Evolutionary conservation across 2,797 vertebrate genomes (phyloP), one percentile per base, ranked within the genome.

Genomic region (Arremon brunneinucha): DNA sequence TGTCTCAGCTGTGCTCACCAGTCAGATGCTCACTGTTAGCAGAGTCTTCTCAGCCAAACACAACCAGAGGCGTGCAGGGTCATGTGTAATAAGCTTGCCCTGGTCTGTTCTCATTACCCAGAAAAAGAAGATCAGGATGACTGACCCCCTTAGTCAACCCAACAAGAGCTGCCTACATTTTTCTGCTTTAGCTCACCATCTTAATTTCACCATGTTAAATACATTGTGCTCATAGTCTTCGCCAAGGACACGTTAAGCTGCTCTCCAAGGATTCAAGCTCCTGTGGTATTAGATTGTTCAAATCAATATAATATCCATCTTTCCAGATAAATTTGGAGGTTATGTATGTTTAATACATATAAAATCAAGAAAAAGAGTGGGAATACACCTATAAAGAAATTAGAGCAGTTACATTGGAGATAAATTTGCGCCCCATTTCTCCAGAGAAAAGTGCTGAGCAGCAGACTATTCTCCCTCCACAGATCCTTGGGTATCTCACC

Each of bases 401-500:
- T 30, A 79, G 21, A 68, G 18, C 4, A 8, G 1, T 76, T 83
- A 59, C 15, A 55, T 2, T 4, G 16, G 67, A 69, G 32, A 44
- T 43, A 0, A 86, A 53, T 79, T 72, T 81, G 22, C 32, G 19
- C 8, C 11, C 0, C 30, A 1, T 82, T 79, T 79, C 49, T 87
- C 21, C 27, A 44, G 35, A 35, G 44, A 76, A 90, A 69, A 20
- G 16, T 18, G 12, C 3, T 57, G 11, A 65, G 55, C 20, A 34
- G 13, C 14, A 23, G 30, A 35, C 3, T 39, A 26, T 39, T n/a
- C 8, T 62, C 18, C 5, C 4, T 30, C 9, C 44, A 37, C 0
- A 0, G 72, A 47, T 76, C 35, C 12, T 86, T 49, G n/a, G 21
- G 43, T 24, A 7, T 59, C 49, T 74, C 52, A 15, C 37, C 12